Percentiles rank a stretch among this genome's conserved stretches.
Conservation (phyloP, 92 coral and sea anemone species). For the Phenganax subtilis region DNA sequence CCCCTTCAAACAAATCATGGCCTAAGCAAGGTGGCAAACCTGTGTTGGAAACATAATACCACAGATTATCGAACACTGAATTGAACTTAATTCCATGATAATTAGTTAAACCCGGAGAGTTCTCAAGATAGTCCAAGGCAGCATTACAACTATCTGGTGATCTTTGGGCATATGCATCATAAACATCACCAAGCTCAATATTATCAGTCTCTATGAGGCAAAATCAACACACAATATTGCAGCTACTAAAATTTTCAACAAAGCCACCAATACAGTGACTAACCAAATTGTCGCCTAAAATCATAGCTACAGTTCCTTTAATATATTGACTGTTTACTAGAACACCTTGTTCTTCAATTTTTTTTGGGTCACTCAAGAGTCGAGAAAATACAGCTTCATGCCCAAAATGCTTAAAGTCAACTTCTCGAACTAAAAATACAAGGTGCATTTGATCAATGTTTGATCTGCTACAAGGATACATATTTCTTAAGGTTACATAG, state of each 20-base stretch:
- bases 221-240: constrained; percentile 12
- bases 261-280: constrained; percentile 26
- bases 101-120: background rate
- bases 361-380: constrained; percentile 6
- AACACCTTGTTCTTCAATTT: constrained; percentile 14
- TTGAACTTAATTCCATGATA: background rate
- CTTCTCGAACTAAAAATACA: background rate
- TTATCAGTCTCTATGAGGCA: background rate
- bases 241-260: constrained; percentile 22
- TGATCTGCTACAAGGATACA: constrained; percentile 15
- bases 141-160: constrained; percentile 8
- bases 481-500: constrained; percentile 18
- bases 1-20: background rate
- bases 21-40: background rate
- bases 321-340: constrained; percentile 5
- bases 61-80: background rate
- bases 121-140: constrained; percentile 4
- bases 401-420: constrained; percentile 18
- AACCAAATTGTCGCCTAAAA: constrained; percentile 25
- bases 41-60: background rate
- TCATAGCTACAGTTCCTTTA: background rate
- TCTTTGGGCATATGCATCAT: background rate
- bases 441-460: constrained; percentile 26
- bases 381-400: constrained; percentile 21
- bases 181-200: constrained; percentile 1